phyloP scores from a whole-genome alignment of 1,140 invertebrate genomes.

The Oreohelix idahoensis region DNA sequence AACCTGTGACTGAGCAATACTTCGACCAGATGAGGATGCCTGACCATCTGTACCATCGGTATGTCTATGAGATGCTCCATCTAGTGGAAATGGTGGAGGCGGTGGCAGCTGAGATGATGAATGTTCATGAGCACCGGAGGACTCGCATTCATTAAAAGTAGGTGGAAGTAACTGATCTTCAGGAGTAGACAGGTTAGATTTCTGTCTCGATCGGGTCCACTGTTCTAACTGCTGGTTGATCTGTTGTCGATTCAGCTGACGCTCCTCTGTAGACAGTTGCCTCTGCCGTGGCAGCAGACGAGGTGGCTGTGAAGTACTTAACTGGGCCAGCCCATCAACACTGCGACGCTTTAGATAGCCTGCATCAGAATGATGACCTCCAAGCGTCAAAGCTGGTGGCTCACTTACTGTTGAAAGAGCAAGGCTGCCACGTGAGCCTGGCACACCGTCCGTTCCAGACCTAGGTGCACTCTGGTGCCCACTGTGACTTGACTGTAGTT shows the following conservation, averaged over 20 bases:
- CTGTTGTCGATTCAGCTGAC: slow-evolving; percentile 64
- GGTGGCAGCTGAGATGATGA: neutral
- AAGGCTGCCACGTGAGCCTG: slow-evolving; percentile 40
- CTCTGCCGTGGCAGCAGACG: slow-evolving; percentile 55
- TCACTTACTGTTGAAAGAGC: slow-evolving; percentile 41
- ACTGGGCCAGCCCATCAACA: slow-evolving; percentile 41
- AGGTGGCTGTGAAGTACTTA: slow-evolving; percentile 49
- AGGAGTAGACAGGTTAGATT: neutral
- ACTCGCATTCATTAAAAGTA: slow-evolving; percentile 28
- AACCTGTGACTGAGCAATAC: slow-evolving; percentile 5
- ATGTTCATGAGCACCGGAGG: neutral
- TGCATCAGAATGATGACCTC: slow-evolving; percentile 16
- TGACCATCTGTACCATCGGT: slow-evolving; percentile 2
- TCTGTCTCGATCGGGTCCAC: slow-evolving; percentile 62
- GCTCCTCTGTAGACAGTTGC: slow-evolving; percentile 64
- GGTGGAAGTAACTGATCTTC: slow-evolving; percentile 46
- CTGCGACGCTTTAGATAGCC: slow-evolving; percentile 31
- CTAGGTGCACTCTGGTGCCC: neutral
- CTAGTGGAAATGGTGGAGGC: neutral
- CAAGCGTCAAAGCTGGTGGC: slow-evolving; percentile 14
- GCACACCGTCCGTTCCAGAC: slow-evolving; percentile 35
- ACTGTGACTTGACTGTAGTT: neutral
- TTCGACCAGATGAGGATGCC: neutral
- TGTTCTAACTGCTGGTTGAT: slow-evolving; percentile 67
- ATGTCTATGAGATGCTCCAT: neutral